phyloP scores from a whole-genome alignment of 2,888 invertebrate genomes.

The Capitulum mitella region DNA sequence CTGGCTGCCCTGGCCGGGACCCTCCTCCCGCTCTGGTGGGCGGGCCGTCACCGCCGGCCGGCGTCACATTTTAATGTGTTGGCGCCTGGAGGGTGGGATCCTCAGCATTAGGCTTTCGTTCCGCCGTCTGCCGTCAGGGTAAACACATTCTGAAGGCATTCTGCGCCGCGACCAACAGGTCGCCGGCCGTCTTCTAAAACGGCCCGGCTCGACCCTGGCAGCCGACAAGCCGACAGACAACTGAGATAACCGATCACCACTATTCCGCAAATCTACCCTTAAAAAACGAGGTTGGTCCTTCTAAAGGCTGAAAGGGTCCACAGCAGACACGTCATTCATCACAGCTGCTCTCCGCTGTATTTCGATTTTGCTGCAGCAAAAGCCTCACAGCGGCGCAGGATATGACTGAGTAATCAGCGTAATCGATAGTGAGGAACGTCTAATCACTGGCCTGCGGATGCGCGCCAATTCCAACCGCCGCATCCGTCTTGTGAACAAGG shows the following conservation, averaged over 20 bases:
- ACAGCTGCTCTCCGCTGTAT: too few species aligned
- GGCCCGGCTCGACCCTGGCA: background rate
- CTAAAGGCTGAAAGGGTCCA: background rate
- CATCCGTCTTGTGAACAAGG: background rate
- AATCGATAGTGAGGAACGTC: background rate
- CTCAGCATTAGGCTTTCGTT: background rate
- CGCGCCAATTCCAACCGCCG: background rate
- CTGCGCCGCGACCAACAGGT: background rate
- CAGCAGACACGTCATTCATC: too few species aligned
- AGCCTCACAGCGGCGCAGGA: background rate
- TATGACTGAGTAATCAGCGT: background rate
- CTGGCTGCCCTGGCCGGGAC: background rate
- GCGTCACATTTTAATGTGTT: too few species aligned
- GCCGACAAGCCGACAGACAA: background rate
- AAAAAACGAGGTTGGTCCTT: background rate
- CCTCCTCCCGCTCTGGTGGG: too few species aligned
- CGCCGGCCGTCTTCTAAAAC: background rate
- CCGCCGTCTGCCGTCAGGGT: background rate
- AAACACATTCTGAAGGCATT: background rate
- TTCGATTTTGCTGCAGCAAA: background rate
- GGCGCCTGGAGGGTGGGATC: too few species aligned
- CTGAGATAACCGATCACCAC: background rate
- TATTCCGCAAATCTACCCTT: background rate
- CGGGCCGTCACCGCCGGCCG: too few species aligned
- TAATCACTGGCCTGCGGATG: background rate